phyloP scores from a whole-genome alignment of 1,140 invertebrate species.

The Drosophila rhopaloa region DNA sequence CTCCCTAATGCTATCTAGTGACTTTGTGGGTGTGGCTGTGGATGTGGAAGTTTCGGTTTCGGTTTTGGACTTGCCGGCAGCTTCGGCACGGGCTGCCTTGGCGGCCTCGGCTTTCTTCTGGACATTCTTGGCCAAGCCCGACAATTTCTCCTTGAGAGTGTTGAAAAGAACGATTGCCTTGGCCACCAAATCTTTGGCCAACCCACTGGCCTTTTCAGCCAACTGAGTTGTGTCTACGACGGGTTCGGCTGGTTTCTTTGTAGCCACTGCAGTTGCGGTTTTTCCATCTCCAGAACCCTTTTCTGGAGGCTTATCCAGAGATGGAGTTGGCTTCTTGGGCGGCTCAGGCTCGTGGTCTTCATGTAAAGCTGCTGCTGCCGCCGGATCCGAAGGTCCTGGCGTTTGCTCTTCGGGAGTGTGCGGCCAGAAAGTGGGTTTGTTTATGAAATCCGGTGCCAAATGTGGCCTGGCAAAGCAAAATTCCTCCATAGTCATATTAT shows the following conservation, averaged over 20 bases:
- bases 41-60: not conserved
- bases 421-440: constrained; percentile 92
- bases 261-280: not conserved
- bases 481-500: constrained; percentile 96
- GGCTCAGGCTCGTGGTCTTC: constrained; percentile 8
- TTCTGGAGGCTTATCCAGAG: not conserved
- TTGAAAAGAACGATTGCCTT: constrained; percentile 17
- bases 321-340: constrained; percentile 6
- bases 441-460: constrained; percentile 87
- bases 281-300: not conserved
- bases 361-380: constrained; percentile 22
- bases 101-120: constrained; percentile 11
- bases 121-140: constrained; percentile 11
- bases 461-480: constrained; percentile 90
- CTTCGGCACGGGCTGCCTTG: constrained; percentile 9
- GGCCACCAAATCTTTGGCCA: constrained; percentile 16
- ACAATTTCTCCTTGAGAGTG: constrained; percentile 5
- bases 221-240: constrained; percentile 16
- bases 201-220: constrained; percentile 16
- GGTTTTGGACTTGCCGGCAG: not conserved
- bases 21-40: not conserved
- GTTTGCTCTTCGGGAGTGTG: constrained; percentile 87
- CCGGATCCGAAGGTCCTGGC: constrained; percentile 45
- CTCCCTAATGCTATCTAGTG: not conserved
- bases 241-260: not conserved